Base-by-base conservation (phyloP, 2,113 vertebrate genomes). In the Oriolus oriolus region DNA sequence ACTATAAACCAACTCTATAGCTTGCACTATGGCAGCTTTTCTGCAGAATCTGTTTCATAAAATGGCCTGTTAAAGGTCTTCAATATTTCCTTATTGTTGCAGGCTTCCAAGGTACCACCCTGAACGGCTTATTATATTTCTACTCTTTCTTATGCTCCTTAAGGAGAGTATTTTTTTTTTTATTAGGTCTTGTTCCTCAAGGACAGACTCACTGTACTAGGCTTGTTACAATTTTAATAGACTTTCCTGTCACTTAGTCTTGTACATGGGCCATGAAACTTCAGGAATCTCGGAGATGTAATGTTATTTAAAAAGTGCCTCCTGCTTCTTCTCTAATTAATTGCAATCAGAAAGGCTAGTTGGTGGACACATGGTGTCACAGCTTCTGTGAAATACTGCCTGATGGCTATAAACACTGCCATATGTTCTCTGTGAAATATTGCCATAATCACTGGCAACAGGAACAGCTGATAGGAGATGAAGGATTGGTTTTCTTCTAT, bases 361-460 rank as follows among this genome's bases (percentile, higher is more conserved):
- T 97, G 95, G 95, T 96, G 97, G 98, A 97, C 97, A 98, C 98
- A 97, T 97, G 97, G 97, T 98, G 97, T 97, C 33, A 3, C 94
- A 91, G 96, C 96, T 95, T 96, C 97, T 97, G 94, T 97, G 97
- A 97, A 97, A 97, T 95, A 91, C 97, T 97, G 97, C 96, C 98
- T 97, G 98, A 98, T 98, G 97, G 97, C 96, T 97, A 84, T 97
- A 97, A 98, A 97, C 96, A 94, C 23, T 70, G 98, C 98, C 98
- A 98, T 98, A 98, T 98, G 98, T 97, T 98, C 97, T 90, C 95
- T 75, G 90, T 96, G 97, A 97, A 97, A 97, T 91, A 95, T 94
- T 98, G 93, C 95, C 93, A 78, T 96, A 93, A 97, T 97, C 97
- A 90, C 60, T 96, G 95, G 97, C 86, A 96, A 96, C 94, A 94